Conservation (phyloP, 2,797 vertebrate species). For the Gouania willdenowi region DNA sequence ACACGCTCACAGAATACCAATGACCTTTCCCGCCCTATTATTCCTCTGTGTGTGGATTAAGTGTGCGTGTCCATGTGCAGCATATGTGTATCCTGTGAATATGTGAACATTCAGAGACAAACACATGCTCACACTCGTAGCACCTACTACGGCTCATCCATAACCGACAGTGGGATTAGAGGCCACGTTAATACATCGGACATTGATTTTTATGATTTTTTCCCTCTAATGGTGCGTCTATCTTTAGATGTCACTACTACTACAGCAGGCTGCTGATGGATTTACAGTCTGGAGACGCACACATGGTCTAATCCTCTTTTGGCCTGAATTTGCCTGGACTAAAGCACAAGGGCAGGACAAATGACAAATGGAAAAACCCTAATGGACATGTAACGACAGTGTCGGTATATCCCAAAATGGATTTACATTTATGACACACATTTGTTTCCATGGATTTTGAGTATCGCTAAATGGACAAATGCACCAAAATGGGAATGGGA, state of each 20-base stretch:
- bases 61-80: constrained; percentile 3
- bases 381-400: constrained; percentile 25
- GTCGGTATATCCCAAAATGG: no score
- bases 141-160: constrained; percentile 46
- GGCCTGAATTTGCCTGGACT: constrained; percentile 51
- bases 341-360: constrained; percentile 18
- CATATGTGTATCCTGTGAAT: constrained; percentile 30
- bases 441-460: no score
- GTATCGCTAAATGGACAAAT: no score
- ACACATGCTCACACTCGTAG: constrained; percentile 44
- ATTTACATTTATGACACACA: no score
- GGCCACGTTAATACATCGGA: constrained; percentile 33
- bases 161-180: constrained; percentile 58
- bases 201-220: constrained; percentile 61
- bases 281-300: constrained; percentile 47
- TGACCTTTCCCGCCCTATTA: no score
- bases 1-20: no score
- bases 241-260: constrained; percentile 43
- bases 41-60: background rate
- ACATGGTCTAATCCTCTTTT: constrained; percentile 59
- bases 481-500: no score
- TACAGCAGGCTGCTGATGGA: constrained; percentile 23
- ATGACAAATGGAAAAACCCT: constrained; percentile 27
- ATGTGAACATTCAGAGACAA: constrained; percentile 37
- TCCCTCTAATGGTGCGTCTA: constrained; percentile 47